Conservation (phyloP, 2,888 invertebrate species). For the Pandemis cinnamomeana region DNA sequence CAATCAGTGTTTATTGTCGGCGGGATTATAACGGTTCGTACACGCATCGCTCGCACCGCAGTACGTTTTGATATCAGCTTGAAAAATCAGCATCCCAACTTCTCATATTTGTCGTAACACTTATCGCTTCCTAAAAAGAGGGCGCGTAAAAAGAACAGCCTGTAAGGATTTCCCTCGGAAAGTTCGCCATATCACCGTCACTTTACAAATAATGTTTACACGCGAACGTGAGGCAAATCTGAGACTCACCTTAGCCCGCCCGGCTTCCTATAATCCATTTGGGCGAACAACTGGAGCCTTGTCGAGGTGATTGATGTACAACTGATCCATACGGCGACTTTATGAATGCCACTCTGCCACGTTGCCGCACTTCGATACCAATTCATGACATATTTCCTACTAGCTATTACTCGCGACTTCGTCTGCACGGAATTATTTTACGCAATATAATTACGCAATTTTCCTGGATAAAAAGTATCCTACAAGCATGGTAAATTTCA, state of each 20-base stretch:
- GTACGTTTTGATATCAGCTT: conserved; percentile 46
- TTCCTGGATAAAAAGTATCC: too few species aligned
- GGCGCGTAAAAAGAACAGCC: conserved; percentile 45
- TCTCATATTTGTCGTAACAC: conserved; percentile 49
- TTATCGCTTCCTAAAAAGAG: conserved; percentile 48
- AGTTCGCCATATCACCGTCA: conserved; percentile 73
- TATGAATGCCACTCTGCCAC: conserved; percentile 71
- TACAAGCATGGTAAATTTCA: too few species aligned
- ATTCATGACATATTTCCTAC: not conserved
- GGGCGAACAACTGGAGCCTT: conserved; percentile 80
- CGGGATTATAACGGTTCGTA: conserved; percentile 16
- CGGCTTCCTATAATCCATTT: conserved; percentile 82
- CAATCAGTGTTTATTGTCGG: conserved; percentile 21
- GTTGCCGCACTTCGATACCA: conserved; percentile 40
- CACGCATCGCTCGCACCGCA: conserved; percentile 28
- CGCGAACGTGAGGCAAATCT: conserved; percentile 74
- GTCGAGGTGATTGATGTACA: conserved; percentile 82
- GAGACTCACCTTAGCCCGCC: conserved; percentile 68
- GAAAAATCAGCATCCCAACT: conserved; percentile 45
- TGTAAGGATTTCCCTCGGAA: conserved; percentile 64
- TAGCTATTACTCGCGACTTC: not conserved
- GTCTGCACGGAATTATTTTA: not conserved
- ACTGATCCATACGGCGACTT: conserved; percentile 72
- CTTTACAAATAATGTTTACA: conserved; percentile 79
- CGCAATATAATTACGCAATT: too few species aligned